Conservation (phyloP, 2,888 invertebrate genomes). For the Gymnosoma rotundatum region DNA sequence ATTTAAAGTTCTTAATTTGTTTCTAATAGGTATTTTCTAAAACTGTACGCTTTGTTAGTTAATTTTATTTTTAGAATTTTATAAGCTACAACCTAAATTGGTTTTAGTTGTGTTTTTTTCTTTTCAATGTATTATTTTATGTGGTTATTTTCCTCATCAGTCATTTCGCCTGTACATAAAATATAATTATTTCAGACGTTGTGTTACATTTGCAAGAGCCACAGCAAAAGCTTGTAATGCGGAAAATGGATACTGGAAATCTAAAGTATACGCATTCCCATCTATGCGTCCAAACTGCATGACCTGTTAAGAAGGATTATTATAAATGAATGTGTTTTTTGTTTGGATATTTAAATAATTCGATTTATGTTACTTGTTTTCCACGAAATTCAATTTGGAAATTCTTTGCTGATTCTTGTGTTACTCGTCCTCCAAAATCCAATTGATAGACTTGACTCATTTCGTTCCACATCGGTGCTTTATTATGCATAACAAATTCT, state of each 20-base stretch:
- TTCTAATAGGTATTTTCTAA: conserved; percentile 33
- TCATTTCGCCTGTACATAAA: conserved; percentile 1
- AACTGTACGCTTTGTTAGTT: conserved; percentile 42
- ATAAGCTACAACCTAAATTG: conserved; percentile 66
- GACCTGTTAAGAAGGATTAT: conserved; percentile 86
- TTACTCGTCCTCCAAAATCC: conserved; percentile 99
- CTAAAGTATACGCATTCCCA: conserved; percentile 98
- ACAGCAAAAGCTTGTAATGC: conserved; percentile 99
- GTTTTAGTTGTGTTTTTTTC: conserved; percentile 3
- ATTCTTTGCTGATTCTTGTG: conserved; percentile 99
- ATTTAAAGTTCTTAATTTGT: conserved; percentile 33
- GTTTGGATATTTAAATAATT: neutral
- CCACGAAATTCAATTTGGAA: conserved; percentile 99
- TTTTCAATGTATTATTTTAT: neutral
- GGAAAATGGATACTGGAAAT: conserved; percentile 99
- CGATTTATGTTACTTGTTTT: conserved; percentile 89
- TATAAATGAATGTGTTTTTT: neutral
- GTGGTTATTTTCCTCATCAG: neutral
- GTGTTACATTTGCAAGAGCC: conserved; percentile 86
- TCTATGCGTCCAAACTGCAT: conserved; percentile 99
- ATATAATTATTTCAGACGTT: conserved; percentile 80
- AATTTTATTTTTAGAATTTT: conserved; percentile 53
- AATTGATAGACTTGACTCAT: conserved; percentile 99
- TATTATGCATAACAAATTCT: conserved; percentile 98
- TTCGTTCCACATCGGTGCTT: conserved; percentile 99